Base-by-base conservation (phyloP, 2,797 vertebrate genomes). In the Gallinago solitaria region DNA sequence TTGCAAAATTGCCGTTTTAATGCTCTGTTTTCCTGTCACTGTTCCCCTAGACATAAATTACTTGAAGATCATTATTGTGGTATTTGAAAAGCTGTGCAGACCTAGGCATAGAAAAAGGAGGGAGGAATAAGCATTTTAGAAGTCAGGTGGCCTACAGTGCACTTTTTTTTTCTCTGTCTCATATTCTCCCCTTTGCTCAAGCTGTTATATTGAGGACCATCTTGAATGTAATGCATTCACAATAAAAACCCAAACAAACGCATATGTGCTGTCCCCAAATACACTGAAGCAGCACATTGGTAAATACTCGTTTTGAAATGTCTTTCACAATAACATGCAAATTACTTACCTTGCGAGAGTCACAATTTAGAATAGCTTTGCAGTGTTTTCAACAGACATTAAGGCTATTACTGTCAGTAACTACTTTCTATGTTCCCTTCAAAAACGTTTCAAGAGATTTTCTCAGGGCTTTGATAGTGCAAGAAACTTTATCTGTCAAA, bases 401-500 rank as follows among this genome's bases (percentile, higher is more conserved):
- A 93, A 93, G 91, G 93, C 80, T 96, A 75, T 95, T 95, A 83
- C 79, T 88, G 45, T 86, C 89, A 74, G 78, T 84, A 95, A 83
- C 76, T 85, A 32, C 70, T 87, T 82, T 90, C 93, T 87, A 16
- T 84, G 80, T 94, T 95, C 83, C 56, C 65, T 95, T 97, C 61
- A 94, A 43, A 96, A 94, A 77, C 12, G 4, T 91, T 97, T 96
- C 87, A 71, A 87, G 93, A 68, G 50, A 92, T 82, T 94, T 85
- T 94, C 83, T 93, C n/a, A 97, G 90, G 86, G 68, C 89, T 93
- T 91, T 96, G 56, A 95, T 96, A 94, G 89, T 90, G n/a, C 67
- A 93, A 95, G 92, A 94, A 94, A 95, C 85, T 96, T 95, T 69
- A 54, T 93, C 92, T 96, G 76, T 96, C 89, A 90, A 95, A 95